Evolutionary conservation across 2,888 invertebrate genomes (phyloP), one percentile per base, ranked within the genome.

Genomic region (Julus scandinavius): DNA sequence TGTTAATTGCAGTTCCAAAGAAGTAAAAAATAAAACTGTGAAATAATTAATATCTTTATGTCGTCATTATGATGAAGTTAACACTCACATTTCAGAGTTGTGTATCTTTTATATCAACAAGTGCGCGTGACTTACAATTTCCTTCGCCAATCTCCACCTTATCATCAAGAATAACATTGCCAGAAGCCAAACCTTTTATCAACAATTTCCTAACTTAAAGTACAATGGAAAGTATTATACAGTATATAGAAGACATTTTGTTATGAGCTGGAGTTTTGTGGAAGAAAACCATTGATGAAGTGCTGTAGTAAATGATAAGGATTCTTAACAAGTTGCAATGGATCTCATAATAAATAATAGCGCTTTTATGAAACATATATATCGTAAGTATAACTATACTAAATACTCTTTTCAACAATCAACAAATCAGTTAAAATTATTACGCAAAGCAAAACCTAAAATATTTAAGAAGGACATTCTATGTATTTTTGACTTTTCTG

Each of bases 401-500:
- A 63, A 63, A 63, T 63, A 63, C n/a, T 63, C 63, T n/a, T 54
- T 54, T 63, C 63, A 63, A 63, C 63, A 63, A 63, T 63, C 63
- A 63, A 63, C 63, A 63, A 63, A 20, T 63, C 63, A 63, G 3
- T n/a, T 63, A 63, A 63, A 63, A n/a, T 63, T 63, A 63, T n/a
- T 63, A 63, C 1, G 63, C 63, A 63, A 63, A 63, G 63, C 63
- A 63, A 63, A 63, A n/a, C 63, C 63, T n/a, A n/a, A 6, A 63
- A 63, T 63, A n/a, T n/a, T 20, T 63, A 63, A 58, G 58, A 17
- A 15, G 58, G 58, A 58, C 4, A 58, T 7, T 58, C 58, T 4
- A 15, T 13, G 6, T 63, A n/a, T 63, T 63, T 63, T 63, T 20
- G 3, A 15, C 17, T 63, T n/a, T 20, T 63, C 17, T 20, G 63